These are phyloP conservation scores for Hirundo rustica DNA, from an alignment of 2,797 vertebrate species.

Conservation along the genomic window DNA sequence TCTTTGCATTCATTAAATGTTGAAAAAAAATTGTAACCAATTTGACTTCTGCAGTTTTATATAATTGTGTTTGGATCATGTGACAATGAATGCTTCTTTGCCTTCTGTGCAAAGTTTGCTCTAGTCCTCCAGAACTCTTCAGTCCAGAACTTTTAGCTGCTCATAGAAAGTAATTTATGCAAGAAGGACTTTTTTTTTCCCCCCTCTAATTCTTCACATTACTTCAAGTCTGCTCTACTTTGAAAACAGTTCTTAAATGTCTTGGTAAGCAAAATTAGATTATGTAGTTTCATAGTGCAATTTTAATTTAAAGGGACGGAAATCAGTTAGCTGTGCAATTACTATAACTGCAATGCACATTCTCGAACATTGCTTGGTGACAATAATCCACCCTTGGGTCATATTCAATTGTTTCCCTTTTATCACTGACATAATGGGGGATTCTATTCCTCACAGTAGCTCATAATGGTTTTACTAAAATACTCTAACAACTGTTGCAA, in stretches of 20 bases:
- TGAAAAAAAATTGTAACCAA: not conserved
- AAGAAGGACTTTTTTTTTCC: not conserved
- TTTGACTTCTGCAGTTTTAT: conserved; percentile 15
- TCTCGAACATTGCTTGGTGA: conserved; percentile 43
- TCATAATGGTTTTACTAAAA: conserved; percentile 40
- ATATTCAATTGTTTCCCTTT: conserved; percentile 56
- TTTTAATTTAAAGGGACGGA: conserved; percentile 59
- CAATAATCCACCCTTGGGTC: conserved; percentile 63
- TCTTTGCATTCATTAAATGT: not conserved
- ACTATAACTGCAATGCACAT: conserved; percentile 41
- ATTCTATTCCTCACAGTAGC: conserved; percentile 30
- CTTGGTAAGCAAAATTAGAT: conserved; percentile 65
- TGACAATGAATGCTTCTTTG: not conserved
- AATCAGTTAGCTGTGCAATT: conserved; percentile 67
- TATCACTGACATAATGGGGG: conserved; percentile 49
- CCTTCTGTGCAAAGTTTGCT: not conserved
- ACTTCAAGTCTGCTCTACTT: conserved; percentile 51
- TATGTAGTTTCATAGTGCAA: conserved; percentile 45
- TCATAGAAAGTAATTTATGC: not conserved
- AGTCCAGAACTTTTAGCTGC: not conserved
- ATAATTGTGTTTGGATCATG: not conserved
- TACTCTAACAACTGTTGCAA: conserved; percentile 48
- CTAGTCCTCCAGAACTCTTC: not conserved
- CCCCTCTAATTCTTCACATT: not conserved
- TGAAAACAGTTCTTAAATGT: conserved; percentile 37